Evolutionary conservation across 2,888 invertebrate genomes (phyloP).

Genomic region (Tipula helvola): DNA sequence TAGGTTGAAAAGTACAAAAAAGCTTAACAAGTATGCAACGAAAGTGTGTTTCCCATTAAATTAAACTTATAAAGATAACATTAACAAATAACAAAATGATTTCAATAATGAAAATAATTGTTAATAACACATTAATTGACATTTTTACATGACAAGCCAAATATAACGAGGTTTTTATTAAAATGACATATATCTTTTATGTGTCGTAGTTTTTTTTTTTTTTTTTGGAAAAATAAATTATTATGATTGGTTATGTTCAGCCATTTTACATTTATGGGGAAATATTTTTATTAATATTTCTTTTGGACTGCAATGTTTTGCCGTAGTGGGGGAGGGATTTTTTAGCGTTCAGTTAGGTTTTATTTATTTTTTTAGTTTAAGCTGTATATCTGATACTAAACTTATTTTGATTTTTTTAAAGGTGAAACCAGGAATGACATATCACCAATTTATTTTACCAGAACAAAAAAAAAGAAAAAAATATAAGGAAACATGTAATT

Average conservation of each 20-base stretch:
- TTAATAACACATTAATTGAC: not conserved
- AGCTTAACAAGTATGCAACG: not conserved
- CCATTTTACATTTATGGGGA: not conserved
- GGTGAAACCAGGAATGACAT: conserved; percentile 4
- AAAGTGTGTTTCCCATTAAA: not conserved
- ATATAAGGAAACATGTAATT: not conserved
- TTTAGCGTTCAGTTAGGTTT: not conserved
- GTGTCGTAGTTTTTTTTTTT: not conserved
- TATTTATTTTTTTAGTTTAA: not conserved
- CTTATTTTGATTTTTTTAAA: not conserved
- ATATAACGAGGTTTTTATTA: not conserved
- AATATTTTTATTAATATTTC: not conserved
- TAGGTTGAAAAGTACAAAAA: not conserved
- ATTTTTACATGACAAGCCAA: not conserved
- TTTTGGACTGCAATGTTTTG: not conserved
- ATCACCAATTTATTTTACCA: not conserved
- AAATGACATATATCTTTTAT: not conserved
- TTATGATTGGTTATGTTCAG: not conserved
- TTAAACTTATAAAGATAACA: not conserved
- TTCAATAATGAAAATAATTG: not conserved
- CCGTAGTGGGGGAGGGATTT: not conserved
- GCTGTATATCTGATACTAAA: not conserved
- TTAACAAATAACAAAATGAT: not conserved
- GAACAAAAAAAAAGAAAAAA: not conserved
- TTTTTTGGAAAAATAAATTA: not conserved